phyloP scores from a whole-genome alignment of 2,113 vertebrate genomes.

The Poecile atricapillus region DNA sequence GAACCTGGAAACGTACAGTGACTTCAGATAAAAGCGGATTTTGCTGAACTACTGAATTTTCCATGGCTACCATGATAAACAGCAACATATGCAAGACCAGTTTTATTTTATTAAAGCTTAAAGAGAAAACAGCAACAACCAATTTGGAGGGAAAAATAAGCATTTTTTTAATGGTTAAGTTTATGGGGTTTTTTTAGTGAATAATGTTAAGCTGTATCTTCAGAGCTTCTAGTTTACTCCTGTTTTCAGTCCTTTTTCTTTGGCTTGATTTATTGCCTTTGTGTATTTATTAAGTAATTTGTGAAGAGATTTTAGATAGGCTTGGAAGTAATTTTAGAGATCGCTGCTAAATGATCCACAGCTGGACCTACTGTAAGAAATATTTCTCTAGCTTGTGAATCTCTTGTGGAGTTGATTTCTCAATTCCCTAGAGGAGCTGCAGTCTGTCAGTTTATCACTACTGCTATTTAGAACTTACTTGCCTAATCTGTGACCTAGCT shows the following conservation, averaged over 20 bases:
- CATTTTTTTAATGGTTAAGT: neutral
- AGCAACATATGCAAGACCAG: neutral
- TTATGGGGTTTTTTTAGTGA: neutral
- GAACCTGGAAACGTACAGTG: neutral
- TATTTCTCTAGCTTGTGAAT: neutral
- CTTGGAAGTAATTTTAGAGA: neutral
- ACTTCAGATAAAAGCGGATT: neutral
- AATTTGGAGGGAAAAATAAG: neutral
- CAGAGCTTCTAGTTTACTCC: neutral
- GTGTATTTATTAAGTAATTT: neutral
- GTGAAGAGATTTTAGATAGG: neutral
- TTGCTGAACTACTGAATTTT: neutral
- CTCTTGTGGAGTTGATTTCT: neutral
- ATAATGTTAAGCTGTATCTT: neutral
- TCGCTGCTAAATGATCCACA: neutral
- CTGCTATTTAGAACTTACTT: neutral
- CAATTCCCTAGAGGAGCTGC: neutral
- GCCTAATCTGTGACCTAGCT: neutral
- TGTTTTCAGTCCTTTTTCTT: neutral
- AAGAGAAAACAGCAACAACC: neutral
- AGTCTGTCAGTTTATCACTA: neutral
- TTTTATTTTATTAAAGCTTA: neutral
- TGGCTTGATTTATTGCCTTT: neutral
- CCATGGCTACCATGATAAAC: neutral
- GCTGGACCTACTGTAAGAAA: neutral